Base-by-base conservation (phyloP, 2,888 invertebrate species). In the Chalcis sispes region DNA sequence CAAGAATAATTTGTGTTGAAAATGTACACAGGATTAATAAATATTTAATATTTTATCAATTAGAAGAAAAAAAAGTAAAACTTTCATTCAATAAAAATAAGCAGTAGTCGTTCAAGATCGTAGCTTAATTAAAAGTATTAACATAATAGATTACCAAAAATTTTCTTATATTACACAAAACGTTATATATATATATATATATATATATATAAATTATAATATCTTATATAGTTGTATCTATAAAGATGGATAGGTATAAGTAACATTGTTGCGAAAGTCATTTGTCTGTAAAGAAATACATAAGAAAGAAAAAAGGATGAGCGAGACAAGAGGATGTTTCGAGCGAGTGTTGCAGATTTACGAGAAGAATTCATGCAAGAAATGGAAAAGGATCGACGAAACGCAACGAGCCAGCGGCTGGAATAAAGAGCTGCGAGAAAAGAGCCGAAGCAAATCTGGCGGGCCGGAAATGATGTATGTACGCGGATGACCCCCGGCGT, bases 381-480 rank as follows among this genome's bases (percentile, higher is more conserved):
- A 66, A 66, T 66, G 72, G 72, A 73, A 73, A 66, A 59, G 66
- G 72, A 73, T 73, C 72, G 56, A 58, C 58, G 72, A 58, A 72
- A 58, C 64, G 72, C 56, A 8, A n/a, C 48, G n/a, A 10, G 56
- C 5, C 42, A 27, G 42, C 20, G 54, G 54, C 50, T 7, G 36
- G 40, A 59, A 69, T 69, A 58, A 54, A 70, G 62, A 64, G 71
- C 13, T 15, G 48, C 40, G 59, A 29, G 71, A 71, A 40, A 52
- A 40, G 23, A 52, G 40, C 1, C 61, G 69, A 54, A 75, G 62
- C 40, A 27, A 29, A 65, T 50, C 32, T 74, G 73, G 75, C 74
- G 71, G 65, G 48, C 54, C 70, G 75, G 77, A 76, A 77, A 79
- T 82, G 85, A 84, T 83, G 81, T 82, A 85, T 82, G 81, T 80